These are phyloP conservation scores for Myiozetetes cayanensis DNA, from an alignment of 2,113 vertebrate genomes.

Conservation along the genomic window DNA sequence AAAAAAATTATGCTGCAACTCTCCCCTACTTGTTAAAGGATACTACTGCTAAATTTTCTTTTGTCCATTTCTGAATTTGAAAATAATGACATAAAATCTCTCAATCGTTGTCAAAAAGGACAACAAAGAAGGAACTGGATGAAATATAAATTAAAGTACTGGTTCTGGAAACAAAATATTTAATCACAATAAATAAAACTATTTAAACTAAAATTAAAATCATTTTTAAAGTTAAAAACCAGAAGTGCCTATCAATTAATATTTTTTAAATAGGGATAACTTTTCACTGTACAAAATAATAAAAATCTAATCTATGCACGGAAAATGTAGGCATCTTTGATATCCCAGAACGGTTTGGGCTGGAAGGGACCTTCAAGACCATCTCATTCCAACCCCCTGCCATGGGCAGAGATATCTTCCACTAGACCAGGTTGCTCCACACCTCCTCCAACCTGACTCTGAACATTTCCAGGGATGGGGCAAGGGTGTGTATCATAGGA, in stretches of 20 bases:
- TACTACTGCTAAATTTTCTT: background rate
- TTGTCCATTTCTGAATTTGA: background rate
- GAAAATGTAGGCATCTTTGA: background rate
- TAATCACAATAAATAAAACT: background rate
- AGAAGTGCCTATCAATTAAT: background rate
- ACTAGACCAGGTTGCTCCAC: background rate
- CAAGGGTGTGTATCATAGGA: background rate
- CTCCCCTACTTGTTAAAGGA: background rate
- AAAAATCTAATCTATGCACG: background rate
- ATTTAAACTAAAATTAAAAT: background rate
- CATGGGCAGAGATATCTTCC: background rate
- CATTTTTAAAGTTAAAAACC: background rate
- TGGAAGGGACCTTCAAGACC: background rate
- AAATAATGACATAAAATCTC: background rate
- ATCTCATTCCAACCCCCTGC: background rate
- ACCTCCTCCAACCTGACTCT: background rate
- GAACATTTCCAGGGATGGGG: background rate
- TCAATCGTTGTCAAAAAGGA: background rate
- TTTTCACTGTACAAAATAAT: background rate
- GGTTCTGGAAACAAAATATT: background rate
- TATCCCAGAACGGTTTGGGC: background rate
- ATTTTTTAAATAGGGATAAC: background rate
- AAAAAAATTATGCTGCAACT: background rate
- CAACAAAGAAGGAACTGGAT: background rate
- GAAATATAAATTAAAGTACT: background rate